Evolutionary conservation across 2,888 invertebrate species (phyloP).

Genomic region (Glaucopsyche alexis): DNA sequence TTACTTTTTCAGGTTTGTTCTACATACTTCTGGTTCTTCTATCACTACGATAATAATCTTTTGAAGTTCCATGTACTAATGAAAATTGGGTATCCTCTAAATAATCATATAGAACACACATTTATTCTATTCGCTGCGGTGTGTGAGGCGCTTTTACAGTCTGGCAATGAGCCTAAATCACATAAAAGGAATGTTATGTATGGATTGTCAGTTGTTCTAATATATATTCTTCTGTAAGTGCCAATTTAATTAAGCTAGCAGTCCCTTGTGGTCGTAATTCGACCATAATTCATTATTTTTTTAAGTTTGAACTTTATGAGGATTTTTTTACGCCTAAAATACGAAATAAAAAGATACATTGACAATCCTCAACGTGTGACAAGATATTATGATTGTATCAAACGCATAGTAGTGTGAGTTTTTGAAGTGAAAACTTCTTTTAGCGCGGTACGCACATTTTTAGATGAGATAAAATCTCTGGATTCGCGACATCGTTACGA

Average conservation of each 20-base stretch:
- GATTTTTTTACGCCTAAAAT: too few relatives aligned
- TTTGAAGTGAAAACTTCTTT: too few relatives aligned
- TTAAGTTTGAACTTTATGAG: neutral
- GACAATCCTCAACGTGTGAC: too few relatives aligned
- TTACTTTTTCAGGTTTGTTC: neutral
- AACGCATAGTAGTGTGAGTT: too few relatives aligned
- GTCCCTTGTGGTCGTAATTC: too few relatives aligned
- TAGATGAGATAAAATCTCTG: too few relatives aligned
- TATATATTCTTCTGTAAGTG: neutral
- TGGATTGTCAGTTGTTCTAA: neutral
- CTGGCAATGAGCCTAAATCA: neutral
- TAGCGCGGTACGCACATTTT: too few relatives aligned
- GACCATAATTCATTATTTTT: neutral
- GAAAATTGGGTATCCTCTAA: conserved; percentile 7
- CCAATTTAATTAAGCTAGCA: neutral
- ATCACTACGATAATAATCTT: conserved; percentile 9
- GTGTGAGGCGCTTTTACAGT: neutral
- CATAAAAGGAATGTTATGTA: conserved; percentile 2
- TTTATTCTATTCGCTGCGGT: neutral
- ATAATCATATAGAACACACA: neutral
- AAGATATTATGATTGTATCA: too few relatives aligned
- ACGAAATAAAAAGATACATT: too few relatives aligned
- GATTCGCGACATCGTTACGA: too few relatives aligned
- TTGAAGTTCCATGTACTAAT: neutral
- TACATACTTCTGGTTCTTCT: conserved; percentile 3